phyloP scores from a whole-genome alignment of 2,888 invertebrate species.

The Patella depressa region DNA sequence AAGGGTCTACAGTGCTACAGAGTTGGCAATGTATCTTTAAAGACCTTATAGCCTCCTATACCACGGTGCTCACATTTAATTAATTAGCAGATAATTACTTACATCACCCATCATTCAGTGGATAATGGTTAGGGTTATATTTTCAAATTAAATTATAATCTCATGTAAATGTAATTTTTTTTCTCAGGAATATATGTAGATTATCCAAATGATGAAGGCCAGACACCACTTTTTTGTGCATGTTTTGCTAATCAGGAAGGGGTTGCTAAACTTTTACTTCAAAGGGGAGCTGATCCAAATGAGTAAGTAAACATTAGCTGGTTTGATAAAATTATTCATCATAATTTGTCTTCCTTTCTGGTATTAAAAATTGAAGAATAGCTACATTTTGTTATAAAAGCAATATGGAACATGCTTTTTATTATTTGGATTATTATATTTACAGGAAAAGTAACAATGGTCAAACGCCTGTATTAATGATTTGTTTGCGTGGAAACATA shows the following conservation, averaged over 20 bases:
- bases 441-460: conserved; percentile 68
- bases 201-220: conserved; percentile 66
- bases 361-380: background rate
- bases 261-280: conserved; percentile 65
- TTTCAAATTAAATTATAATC: too few relatives aligned
- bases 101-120: too few relatives aligned
- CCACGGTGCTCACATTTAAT: too few relatives aligned
- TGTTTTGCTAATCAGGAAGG: conserved; percentile 65
- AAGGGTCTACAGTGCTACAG: too few relatives aligned
- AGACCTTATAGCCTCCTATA: too few relatives aligned
- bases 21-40: too few relatives aligned
- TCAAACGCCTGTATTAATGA: conserved; percentile 72
- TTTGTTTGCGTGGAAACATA: conserved; percentile 68
- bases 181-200: conserved; percentile 65
- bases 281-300: conserved; percentile 72
- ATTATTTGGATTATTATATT: conserved; percentile 13
- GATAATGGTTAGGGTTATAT: too few relatives aligned
- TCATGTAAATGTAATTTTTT: conserved; percentile 13
- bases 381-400: background rate
- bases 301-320: conserved; percentile 49
- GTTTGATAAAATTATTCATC: too few relatives aligned
- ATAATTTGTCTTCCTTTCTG: too few relatives aligned
- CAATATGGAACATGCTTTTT: background rate
- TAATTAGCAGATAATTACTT: too few relatives aligned
- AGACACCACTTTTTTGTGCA: conserved; percentile 72